Conservation (phyloP, 2,113 vertebrate species). For the Abramis brama region DNA sequence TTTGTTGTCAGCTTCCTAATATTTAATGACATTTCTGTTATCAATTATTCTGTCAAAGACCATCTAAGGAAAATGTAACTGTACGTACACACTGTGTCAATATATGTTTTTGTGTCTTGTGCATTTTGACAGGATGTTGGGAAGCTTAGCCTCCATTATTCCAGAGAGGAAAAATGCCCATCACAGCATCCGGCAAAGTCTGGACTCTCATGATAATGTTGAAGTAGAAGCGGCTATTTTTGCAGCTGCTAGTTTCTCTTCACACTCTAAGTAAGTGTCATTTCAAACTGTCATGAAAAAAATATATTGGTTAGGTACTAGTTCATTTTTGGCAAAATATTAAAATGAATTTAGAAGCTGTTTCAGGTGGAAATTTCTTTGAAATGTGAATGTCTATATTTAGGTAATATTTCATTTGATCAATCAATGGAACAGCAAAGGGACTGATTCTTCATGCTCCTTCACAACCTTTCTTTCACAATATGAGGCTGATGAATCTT, state of each 20-base stretch:
- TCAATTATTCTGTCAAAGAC: background rate
- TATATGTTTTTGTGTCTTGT: constrained; percentile 15
- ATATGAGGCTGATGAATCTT: too few species aligned
- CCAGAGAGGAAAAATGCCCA: constrained; percentile 98
- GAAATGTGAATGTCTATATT: too few species aligned
- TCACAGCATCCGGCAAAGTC: constrained; percentile 97
- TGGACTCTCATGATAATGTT: constrained; percentile 97
- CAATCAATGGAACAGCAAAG: too few species aligned
- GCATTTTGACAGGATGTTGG: constrained; percentile 85
- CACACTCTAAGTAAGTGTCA: constrained; percentile 90
- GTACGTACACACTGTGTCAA: background rate
- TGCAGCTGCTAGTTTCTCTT: constrained; percentile 96
- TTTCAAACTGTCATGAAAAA: too few species aligned
- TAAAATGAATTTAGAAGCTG: too few species aligned
- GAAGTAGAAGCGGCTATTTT: constrained; percentile 99
- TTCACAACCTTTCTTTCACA: too few species aligned
- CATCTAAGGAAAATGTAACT: background rate
- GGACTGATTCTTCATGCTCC: too few species aligned
- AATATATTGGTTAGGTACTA: too few species aligned
- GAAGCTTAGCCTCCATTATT: constrained; percentile 97
- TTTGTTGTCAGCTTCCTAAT: background rate
- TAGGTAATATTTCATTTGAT: too few species aligned
- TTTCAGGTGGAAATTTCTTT: too few species aligned
- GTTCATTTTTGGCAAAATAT: too few species aligned
- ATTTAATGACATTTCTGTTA: background rate